These are phyloP conservation scores for Pygoscelis antarcticus DNA, from an alignment of 2,113 vertebrate species.

Conservation along the genomic window DNA sequence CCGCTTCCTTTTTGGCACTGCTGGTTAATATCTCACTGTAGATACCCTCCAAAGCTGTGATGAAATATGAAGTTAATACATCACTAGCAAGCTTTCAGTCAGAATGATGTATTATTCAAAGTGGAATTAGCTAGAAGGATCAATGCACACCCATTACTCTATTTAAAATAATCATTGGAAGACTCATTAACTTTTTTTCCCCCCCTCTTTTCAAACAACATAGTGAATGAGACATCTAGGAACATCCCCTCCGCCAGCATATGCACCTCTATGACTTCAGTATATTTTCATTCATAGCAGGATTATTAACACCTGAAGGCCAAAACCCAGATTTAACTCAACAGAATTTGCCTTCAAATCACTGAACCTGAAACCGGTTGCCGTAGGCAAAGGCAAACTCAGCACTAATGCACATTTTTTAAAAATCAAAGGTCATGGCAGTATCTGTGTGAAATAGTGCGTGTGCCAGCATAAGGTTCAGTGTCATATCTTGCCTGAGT, in stretches of 20 bases:
- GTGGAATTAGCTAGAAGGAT: slow-evolving; percentile 69
- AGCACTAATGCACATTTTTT: not conserved
- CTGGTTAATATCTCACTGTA: slow-evolving; percentile 55
- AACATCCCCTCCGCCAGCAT: not conserved
- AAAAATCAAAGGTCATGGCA: slow-evolving; percentile 36
- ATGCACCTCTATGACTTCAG: slow-evolving; percentile 10
- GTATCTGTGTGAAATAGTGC: slow-evolving; percentile 36
- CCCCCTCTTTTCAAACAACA: not conserved
- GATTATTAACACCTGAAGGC: slow-evolving; percentile 55
- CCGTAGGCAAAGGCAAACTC: not conserved
- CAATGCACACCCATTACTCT: slow-evolving; percentile 63
- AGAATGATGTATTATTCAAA: slow-evolving; percentile 64
- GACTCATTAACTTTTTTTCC: slow-evolving; percentile 24
- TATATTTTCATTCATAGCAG: slow-evolving; percentile 11
- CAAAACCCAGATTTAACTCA: not conserved
- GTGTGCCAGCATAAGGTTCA: not conserved
- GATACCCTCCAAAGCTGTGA: slow-evolving; percentile 39
- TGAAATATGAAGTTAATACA: slow-evolving; percentile 66
- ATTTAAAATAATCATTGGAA: slow-evolving; percentile 64
- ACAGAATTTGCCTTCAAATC: slow-evolving; percentile 25
- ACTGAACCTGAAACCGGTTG: slow-evolving; percentile 53
- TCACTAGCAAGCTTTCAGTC: slow-evolving; percentile 58
- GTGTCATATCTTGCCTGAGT: slow-evolving; percentile 8
- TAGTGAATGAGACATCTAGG: slow-evolving; percentile 10
- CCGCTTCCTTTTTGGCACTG: slow-evolving; percentile 9